A percentile compares a stretch with the other conserved stretches of the same genome.
phyloP scores from a whole-genome alignment of 2,797 vertebrate species.

The Natrix natrix region DNA sequence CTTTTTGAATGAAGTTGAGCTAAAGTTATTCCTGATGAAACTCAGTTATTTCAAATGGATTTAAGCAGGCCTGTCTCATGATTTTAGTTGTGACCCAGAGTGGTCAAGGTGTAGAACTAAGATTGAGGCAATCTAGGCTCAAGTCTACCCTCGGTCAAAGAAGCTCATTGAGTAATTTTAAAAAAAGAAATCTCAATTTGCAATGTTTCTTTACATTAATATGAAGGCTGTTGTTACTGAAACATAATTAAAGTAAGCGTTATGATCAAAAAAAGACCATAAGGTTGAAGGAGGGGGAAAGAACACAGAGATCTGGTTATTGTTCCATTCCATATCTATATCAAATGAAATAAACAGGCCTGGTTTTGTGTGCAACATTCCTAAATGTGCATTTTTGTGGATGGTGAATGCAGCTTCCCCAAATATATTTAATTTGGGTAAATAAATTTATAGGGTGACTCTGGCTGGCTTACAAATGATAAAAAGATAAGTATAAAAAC shows the following conservation, averaged over 20 bases:
- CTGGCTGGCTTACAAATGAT: not conserved
- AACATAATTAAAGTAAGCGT: not conserved
- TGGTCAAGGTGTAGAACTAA: not conserved
- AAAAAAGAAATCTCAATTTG: not conserved
- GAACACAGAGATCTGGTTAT: not conserved
- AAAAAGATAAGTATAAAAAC: not conserved
- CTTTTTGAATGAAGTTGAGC: not conserved
- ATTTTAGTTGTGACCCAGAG: not conserved
- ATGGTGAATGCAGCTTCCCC: not conserved
- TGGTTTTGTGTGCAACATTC: not conserved
- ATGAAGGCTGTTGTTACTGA: not conserved
- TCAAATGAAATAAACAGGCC: not conserved
- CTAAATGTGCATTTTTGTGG: not conserved
- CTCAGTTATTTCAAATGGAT: not conserved
- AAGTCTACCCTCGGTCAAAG: not conserved
- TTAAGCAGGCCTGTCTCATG: not conserved
- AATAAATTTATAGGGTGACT: not conserved
- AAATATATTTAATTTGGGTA: not conserved
- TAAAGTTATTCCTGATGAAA: not conserved
- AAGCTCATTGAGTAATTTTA: not conserved
- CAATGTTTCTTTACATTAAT: not conserved
- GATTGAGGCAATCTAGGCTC: not conserved
- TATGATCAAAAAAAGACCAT: not conserved
- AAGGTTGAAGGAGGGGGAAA: not conserved
- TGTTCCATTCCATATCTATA: not conserved